Evolutionary conservation across 2,888 invertebrate genomes (phyloP).

Genomic region (Stenodema calcarata): DNA sequence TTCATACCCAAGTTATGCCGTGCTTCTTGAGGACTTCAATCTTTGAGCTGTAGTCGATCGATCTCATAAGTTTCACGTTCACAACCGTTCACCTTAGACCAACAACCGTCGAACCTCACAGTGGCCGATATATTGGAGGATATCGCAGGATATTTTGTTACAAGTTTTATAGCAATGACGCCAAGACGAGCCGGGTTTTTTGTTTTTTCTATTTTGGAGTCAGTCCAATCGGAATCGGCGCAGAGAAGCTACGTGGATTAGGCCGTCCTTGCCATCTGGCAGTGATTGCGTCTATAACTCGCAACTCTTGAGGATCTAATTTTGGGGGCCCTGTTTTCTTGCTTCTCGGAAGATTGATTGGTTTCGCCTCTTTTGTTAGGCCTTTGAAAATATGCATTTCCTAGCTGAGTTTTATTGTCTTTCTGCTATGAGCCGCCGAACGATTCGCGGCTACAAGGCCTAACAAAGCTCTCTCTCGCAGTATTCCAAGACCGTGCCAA

Average conservation of each 20-base stretch:
- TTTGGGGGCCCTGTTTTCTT: background rate
- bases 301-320: conserved; percentile 30
- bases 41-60: background rate
- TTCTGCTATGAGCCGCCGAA: background rate
- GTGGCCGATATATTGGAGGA: background rate
- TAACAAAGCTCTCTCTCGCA: background rate
- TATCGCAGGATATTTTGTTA: background rate
- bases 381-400: background rate
- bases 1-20: background rate
- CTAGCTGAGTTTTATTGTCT: background rate
- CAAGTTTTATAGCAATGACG: background rate
- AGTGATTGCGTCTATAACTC: conserved; percentile 38
- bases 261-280: conserved; percentile 25
- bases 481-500: background rate
- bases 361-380: background rate
- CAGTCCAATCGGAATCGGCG: background rate
- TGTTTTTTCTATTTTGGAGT: too few species aligned
- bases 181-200: conserved; percentile 26
- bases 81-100: background rate
- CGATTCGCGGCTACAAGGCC: background rate
- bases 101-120: background rate
- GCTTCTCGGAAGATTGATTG: background rate
- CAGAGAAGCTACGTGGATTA: background rate
- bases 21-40: background rate
- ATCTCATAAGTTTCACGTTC: background rate